Evolutionary conservation across 35 echinoderm and acorn worm species (phyloP).

Genomic region (Heliocidaris tuberculata): DNA sequence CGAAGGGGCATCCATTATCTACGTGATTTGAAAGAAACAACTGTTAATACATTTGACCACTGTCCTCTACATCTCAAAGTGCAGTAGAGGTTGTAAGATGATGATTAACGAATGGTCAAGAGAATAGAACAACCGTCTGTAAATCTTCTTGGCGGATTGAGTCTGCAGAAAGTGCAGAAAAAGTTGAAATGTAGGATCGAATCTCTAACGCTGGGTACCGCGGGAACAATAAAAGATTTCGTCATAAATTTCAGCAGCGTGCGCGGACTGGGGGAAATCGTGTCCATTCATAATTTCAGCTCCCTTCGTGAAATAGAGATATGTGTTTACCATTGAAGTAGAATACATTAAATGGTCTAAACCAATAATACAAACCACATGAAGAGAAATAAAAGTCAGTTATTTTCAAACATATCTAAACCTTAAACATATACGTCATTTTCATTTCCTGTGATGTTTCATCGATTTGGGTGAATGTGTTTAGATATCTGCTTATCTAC

Average conservation of each 20-base stretch:
- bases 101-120: background rate
- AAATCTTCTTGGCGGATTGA: background rate
- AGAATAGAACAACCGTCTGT: background rate
- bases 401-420: too few species aligned
- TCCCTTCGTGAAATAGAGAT: background rate
- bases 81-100: background rate
- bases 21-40: background rate
- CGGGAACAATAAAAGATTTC: background rate
- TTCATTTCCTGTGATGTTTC: too few species aligned
- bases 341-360: too few species aligned
- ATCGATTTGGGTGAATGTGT: too few species aligned
- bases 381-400: too few species aligned
- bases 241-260: background rate
- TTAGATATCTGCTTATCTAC: too few species aligned
- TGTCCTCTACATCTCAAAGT: background rate
- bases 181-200: background rate
- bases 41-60: constrained; percentile 3
- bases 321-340: background rate
- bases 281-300: background rate
- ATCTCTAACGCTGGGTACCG: background rate
- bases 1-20: background rate
- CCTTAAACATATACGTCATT: too few species aligned
- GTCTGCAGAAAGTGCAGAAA: background rate
- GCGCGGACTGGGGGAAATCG: background rate
- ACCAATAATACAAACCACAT: too few species aligned